Base-by-base conservation (phyloP, 2,113 vertebrate genomes). In the Antennarius striatus region DNA sequence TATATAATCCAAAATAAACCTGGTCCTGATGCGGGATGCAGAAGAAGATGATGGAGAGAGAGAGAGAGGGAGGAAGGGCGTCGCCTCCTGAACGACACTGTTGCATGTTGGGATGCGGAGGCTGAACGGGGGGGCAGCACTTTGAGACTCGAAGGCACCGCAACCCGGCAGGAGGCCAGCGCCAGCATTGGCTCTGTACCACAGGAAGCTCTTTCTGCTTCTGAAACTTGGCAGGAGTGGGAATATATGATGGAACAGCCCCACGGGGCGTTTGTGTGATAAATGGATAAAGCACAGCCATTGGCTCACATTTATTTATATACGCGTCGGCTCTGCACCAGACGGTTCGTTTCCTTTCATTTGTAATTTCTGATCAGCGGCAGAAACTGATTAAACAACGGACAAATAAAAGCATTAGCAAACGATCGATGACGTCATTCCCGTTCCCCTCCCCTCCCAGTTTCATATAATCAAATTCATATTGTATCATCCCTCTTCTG, bases 151-250 rank as follows among this genome's bases (percentile, higher is more conserved):
- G 63, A 10, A 72, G 75, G 72, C 73, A 47, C 49, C 32, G 73
- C 67, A 81, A 61, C 75, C 76, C 81, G 82, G 80, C 80, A 86
- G 80, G 76, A 64, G 45, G 79, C 75, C 81, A 13, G 63, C 40
- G 72, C 79, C 75, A 73, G 63, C 1, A 54, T 43, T 82, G 76
- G 78, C 83, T 67, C 52, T 58, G 52, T 53, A 73, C 81, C 75
- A 82, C 77, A 78, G 79, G 77, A 76, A 79, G 73, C 58, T 76
- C 54, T 70, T 63, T 75, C 76, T 80, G 73, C 63, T 53, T 76
- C 56, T 50, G 54, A 67, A 82, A 71, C 65, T 82, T 87, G 85
- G 86, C 83, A 84, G 78, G 78, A 79, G 80, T 67, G 9, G 52
- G 71, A 68, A 66, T 80, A 55, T 57, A 76, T 57, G 78, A 77